Evolutionary conservation across 2,797 vertebrate species (phyloP).

Genomic region (Emys orbicularis): DNA sequence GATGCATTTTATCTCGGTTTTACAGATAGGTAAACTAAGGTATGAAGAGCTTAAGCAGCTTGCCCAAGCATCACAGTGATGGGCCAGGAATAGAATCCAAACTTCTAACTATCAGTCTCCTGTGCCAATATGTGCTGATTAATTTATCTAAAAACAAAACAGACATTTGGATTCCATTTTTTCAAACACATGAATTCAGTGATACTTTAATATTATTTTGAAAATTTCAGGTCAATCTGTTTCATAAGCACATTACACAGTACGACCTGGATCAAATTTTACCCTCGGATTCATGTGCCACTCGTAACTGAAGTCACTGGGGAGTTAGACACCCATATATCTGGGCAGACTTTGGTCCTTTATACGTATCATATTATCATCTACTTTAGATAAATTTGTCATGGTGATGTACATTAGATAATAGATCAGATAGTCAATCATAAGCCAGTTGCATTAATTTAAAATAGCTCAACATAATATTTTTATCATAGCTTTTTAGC

Average conservation of each 20-base stretch:
- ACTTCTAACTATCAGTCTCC: background rate
- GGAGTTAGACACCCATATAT: background rate
- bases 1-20: background rate
- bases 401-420: background rate
- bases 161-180: background rate
- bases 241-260: background rate
- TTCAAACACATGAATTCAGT: background rate
- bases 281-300: background rate
- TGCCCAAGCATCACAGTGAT: background rate
- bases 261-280: background rate
- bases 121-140: background rate
- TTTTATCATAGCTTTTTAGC: conserved; percentile 14
- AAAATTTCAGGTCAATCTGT: background rate
- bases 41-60: background rate
- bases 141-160: background rate
- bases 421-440: background rate
- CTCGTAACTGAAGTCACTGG: background rate
- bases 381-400: background rate
- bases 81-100: background rate
- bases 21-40: background rate
- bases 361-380: background rate
- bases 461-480: conserved; percentile 1
- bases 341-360: background rate
- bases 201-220: background rate
- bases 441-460: background rate